A percentile compares a stretch with the other conserved stretches of the same genome.
These are phyloP conservation scores for Sterna hirundo DNA, from an alignment of 2,113 vertebrate species.

Conservation along the genomic window DNA sequence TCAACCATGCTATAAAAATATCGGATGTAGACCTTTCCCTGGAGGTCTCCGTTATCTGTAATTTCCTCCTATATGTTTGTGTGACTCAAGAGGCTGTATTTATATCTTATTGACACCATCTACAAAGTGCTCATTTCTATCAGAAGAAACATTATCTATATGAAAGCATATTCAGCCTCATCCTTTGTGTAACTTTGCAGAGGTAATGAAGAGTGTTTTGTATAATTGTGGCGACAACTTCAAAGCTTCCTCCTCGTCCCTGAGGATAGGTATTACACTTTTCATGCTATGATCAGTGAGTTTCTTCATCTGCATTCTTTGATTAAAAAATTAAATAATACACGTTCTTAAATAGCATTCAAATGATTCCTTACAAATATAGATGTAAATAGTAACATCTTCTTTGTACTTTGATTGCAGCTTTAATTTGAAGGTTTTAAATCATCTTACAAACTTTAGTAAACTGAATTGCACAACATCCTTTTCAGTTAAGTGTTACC, in stretches of 20 bases:
- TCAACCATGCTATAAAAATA: background rate
- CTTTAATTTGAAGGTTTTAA: background rate
- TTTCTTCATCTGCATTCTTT: background rate
- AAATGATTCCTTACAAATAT: background rate
- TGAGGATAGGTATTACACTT: background rate
- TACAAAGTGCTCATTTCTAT: slow-evolving; percentile 6
- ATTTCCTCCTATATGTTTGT: background rate
- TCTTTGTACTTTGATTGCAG: background rate
- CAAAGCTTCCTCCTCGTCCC: background rate
- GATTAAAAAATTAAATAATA: background rate
- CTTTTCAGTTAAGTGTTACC: background rate
- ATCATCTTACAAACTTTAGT: background rate
- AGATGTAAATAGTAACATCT: background rate
- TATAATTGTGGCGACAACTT: background rate
- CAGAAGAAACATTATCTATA: background rate
- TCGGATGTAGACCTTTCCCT: background rate
- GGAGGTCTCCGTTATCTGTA: background rate
- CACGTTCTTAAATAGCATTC: background rate
- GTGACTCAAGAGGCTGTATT: background rate
- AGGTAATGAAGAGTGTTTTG: background rate
- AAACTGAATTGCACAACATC: background rate
- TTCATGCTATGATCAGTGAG: background rate
- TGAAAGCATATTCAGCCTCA: slow-evolving; percentile 1
- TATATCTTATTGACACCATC: background rate
- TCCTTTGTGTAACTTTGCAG: background rate